Conservation (phyloP, 2,797 vertebrate species). For the Heliangelus exortis region DNA sequence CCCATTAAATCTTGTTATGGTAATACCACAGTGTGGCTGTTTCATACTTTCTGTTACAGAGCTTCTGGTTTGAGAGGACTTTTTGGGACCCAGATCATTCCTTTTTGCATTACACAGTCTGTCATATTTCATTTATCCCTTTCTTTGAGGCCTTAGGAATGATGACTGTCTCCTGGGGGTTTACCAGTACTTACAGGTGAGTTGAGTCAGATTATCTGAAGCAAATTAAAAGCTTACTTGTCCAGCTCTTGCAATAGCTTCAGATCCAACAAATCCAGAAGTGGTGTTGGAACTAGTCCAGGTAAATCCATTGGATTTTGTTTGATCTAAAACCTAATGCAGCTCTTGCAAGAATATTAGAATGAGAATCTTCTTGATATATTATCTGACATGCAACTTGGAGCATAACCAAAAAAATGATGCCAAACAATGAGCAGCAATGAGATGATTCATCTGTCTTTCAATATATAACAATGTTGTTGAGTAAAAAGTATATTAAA, state of each 20-base stretch:
- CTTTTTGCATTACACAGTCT: neutral
- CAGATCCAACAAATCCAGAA: conserved; percentile 13
- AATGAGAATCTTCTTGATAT: neutral
- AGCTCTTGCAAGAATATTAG: conserved; percentile 7
- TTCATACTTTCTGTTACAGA: neutral
- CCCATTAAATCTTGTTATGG: neutral
- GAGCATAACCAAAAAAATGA: neutral
- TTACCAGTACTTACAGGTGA: neutral
- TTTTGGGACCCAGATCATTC: neutral
- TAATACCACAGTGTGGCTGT: neutral
- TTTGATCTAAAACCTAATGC: neutral
- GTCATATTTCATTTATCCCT: neutral
- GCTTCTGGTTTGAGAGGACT: neutral
- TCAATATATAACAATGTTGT: conserved; percentile 2
- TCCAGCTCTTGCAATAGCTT: neutral
- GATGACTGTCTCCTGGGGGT: neutral
- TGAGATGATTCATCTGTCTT: conserved; percentile 19
- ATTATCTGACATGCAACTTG: neutral
- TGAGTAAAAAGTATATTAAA: conserved; percentile 18
- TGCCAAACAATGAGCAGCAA: conserved; percentile 3
- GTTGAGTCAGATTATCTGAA: conserved; percentile 8
- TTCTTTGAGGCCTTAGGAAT: neutral
- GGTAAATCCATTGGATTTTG: conserved; percentile 20
- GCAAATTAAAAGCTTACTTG: conserved; percentile 21
- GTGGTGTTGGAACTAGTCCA: neutral